These are phyloP conservation scores for Sorex maritimensis DNA, from an alignment of 2,797 vertebrate species.

Conservation along the genomic window DNA sequence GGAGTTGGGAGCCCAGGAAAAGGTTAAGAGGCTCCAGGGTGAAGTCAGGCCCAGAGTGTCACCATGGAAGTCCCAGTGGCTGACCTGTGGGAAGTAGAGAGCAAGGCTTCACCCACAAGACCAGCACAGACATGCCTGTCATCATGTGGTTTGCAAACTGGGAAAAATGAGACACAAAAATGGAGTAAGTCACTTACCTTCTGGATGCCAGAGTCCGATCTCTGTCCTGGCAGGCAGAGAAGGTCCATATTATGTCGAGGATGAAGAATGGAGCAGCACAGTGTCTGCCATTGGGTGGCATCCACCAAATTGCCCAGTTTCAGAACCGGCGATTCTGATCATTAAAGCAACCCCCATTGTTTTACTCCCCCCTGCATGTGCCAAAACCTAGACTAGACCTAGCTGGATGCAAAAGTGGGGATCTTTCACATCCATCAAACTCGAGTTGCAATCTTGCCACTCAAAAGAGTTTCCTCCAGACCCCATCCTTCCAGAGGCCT, in stretches of 20 bases:
- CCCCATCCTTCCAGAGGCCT: neutral
- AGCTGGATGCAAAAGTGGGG: neutral
- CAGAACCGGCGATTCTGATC: neutral
- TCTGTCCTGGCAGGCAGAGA: neutral
- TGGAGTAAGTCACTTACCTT: neutral
- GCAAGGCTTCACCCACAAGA: neutral
- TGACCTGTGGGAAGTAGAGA: no score
- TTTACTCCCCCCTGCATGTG: neutral
- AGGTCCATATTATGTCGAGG: neutral
- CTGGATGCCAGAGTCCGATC: neutral
- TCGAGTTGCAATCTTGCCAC: neutral
- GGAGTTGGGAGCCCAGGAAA: neutral
- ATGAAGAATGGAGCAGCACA: neutral
- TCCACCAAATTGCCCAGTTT: neutral
- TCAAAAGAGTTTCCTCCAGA: neutral
- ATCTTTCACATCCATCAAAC: neutral
- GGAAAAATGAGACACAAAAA: constrained; percentile 7
- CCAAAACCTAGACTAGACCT: rapidly evolving
- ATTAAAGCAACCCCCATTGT: no score
- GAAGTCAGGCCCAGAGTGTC: neutral
- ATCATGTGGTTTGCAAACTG: neutral
- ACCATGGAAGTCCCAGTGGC: no score
- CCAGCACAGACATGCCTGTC: neutral
- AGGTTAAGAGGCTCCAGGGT: neutral
- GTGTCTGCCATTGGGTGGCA: neutral